Evolutionary conservation across 1,140 invertebrate species (phyloP).

Genomic region (Drosophila lacertosa): DNA sequence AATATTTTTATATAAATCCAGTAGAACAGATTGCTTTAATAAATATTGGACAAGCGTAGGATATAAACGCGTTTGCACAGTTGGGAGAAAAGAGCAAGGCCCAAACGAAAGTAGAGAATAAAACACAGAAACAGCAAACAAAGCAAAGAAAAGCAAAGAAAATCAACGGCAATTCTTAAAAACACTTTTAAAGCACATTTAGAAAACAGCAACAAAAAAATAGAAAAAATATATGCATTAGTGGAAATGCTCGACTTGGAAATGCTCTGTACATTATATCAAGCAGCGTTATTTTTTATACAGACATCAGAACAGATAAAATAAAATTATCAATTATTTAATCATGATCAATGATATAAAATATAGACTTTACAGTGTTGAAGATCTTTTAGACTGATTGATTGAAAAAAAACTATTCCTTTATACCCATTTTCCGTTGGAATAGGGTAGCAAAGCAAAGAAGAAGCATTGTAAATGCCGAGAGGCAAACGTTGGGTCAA

Average conservation of each 20-base stretch:
- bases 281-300: no score
- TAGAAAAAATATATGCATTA: not conserved
- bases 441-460: not conserved
- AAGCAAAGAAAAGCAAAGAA: constrained; percentile 30
- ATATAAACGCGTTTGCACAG: constrained; percentile 64
- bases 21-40: constrained; percentile 76
- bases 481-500: constrained; percentile 69
- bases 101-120: constrained; percentile 18
- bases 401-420: no score
- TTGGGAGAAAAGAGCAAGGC: constrained; percentile 11
- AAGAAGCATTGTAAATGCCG: constrained; percentile 60
- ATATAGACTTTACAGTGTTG: no score
- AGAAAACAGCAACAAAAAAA: constrained; percentile 58
- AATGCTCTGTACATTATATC: not conserved
- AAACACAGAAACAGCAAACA: constrained; percentile 23
- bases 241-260: not conserved
- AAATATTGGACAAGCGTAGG: constrained; percentile 59
- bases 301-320: no score
- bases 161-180: constrained; percentile 68
- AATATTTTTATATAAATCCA: constrained; percentile 74
- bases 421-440: not conserved
- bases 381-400: no score
- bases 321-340: no score
- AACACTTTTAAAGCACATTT: constrained; percentile 80
- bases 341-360: no score